Conservation (phyloP, 2,113 vertebrate genomes). For the Stegastes partitus region DNA sequence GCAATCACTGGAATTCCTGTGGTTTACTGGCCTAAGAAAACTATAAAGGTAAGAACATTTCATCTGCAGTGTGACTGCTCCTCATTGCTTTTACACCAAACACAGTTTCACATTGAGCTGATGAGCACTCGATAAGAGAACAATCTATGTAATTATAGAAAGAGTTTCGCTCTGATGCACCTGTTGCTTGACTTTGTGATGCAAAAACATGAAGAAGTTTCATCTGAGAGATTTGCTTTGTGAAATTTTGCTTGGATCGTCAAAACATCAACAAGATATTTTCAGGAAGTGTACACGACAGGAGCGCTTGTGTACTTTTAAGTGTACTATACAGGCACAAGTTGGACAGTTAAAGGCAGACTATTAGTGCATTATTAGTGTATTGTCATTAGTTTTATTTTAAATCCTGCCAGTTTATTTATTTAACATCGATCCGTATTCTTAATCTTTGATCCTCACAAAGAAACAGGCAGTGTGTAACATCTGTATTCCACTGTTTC, state of each 20-base stretch:
- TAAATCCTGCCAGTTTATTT: background rate
- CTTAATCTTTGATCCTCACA: no score
- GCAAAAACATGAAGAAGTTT: background rate
- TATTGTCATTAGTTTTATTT: background rate
- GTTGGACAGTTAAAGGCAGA: no score
- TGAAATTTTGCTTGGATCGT: no score
- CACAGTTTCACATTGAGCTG: background rate
- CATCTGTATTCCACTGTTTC: background rate
- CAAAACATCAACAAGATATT: no score
- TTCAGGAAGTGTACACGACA: no score
- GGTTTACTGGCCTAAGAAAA: conserved; percentile 94
- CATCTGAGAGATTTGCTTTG: no score
- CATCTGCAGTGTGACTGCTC: background rate
- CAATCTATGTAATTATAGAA: background rate
- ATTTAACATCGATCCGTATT: background rate
- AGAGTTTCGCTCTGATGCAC: background rate
- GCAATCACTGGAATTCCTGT: conserved; percentile 94
- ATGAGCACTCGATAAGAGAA: background rate
- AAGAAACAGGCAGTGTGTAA: background rate
- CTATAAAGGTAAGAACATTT: conserved; percentile 87
- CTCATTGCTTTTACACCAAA: no score
- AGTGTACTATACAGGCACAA: no score
- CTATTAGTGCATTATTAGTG: no score
- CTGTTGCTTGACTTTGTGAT: background rate
- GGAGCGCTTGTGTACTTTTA: no score